Base-by-base conservation (phyloP, 2,797 vertebrate species). In the Malurus splendens region DNA sequence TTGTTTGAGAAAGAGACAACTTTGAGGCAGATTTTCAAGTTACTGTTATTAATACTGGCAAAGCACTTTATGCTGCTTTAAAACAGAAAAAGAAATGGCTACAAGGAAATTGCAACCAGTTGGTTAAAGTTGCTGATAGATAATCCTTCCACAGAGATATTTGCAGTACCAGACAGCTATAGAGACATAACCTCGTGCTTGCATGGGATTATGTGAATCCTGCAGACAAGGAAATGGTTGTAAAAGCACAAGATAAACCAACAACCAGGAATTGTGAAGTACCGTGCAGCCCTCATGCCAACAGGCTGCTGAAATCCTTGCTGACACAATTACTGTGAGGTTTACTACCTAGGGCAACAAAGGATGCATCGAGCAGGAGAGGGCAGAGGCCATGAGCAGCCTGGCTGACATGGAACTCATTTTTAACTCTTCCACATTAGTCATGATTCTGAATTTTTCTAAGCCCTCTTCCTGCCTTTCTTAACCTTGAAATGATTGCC, bases 301-400 rank as follows among this genome's bases (percentile, higher is more conserved):
- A 25, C 41, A 44, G 0, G 0, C 32, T 30, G 30, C 50, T 42
- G 62, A 32, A 86, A 61, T 50, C 47, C 45, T 48, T 52, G 42
- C 68, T 62, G 51, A 19, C 54, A 59, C 27, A 42, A 24, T 7
- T 61, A 10, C 27, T 47, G 24, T 15, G 32, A 38, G 41, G 22
- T 47, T 32, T 23, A 4, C 54, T 65, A 33, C 32, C 39, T 10
- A 13, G 47, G 14, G 54, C 24, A 67, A 9, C 0, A 2, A 67
- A 75, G 12, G 42, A 56, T 73, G 3, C 45, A 4, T 24, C 0
- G 0, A 14, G 7, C 25, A n/a, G 55, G 44, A 60, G 50, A 38
- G 25, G 78, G 16, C 41, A 44, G 44, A 65, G 47, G 23, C 14
- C 0, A 0, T 0, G 38, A 56, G 54, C 50, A 60, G 45, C 41